Conservation (phyloP, 2,888 invertebrate genomes). For the Formica aserva region DNA sequence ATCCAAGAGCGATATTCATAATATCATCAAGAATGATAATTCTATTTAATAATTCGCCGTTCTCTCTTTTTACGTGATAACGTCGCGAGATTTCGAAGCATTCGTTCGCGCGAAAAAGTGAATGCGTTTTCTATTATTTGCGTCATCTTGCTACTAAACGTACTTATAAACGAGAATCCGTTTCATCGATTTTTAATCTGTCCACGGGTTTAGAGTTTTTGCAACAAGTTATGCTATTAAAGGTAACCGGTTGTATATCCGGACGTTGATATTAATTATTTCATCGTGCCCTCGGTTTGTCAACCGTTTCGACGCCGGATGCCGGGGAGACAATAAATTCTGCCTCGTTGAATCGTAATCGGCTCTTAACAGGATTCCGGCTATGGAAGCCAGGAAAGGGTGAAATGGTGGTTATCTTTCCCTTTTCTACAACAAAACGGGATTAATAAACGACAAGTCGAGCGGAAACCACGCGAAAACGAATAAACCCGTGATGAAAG, state of each 20-base stretch:
- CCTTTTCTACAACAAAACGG: slow-evolving; percentile 24
- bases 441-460: slow-evolving; percentile 61
- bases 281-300: slow-evolving; percentile 26
- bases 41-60: neutral
- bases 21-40: neutral
- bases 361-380: slow-evolving; percentile 39
- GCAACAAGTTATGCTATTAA: slow-evolving; percentile 42
- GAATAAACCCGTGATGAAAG: slow-evolving; percentile 56
- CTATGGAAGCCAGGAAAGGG: neutral
- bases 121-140: neutral
- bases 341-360: slow-evolving; percentile 52
- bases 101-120: neutral
- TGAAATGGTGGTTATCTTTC: slow-evolving; percentile 9
- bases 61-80: neutral
- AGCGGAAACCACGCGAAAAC: slow-evolving; percentile 41
- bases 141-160: neutral
- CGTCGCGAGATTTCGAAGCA: neutral
- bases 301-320: neutral
- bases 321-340: slow-evolving; percentile 42
- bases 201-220: slow-evolving; percentile 26
- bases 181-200: slow-evolving; percentile 35
- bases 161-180: slow-evolving; percentile 21
- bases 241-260: slow-evolving; percentile 7
- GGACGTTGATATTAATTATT: slow-evolving; percentile 48
- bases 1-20: neutral